Percentiles rank a stretch among this genome's conserved stretches.
These are phyloP conservation scores for Nasonia vitripennis DNA, from an alignment of 1,140 invertebrate species.

Conservation along the genomic window DNA sequence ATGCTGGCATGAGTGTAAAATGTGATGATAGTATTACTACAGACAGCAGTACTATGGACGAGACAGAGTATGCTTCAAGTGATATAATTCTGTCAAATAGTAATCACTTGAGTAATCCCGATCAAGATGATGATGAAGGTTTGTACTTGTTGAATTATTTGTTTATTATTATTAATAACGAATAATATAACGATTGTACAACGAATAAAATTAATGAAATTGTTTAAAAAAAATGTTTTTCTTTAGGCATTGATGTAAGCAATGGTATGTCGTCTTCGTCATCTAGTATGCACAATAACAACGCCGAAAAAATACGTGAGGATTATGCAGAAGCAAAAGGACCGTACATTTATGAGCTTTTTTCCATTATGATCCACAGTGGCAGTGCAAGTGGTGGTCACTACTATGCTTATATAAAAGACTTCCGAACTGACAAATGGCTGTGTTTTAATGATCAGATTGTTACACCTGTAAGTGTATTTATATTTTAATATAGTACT, in stretches of 20 bases:
- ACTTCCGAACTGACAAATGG: conserved; percentile 86
- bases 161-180: neutral
- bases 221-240: conserved; percentile 42
- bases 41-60: conserved; percentile 82
- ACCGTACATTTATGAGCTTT: conserved; percentile 90
- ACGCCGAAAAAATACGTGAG: conserved; percentile 76
- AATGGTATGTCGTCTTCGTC: conserved; percentile 66
- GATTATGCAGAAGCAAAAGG: conserved; percentile 75
- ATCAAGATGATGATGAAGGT: conserved; percentile 75
- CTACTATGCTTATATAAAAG: conserved; percentile 96
- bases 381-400: conserved; percentile 94
- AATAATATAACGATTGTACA: neutral
- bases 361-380: conserved; percentile 95
- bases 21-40: conserved; percentile 83
- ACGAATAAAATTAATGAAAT: conserved; percentile 28
- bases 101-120: conserved; percentile 63
- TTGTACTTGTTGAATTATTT: neutral
- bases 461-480: conserved; percentile 77
- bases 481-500: neutral
- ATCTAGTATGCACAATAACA: conserved; percentile 65
- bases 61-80: conserved; percentile 76
- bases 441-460: conserved; percentile 90
- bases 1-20: conserved; percentile 70
- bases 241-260: conserved; percentile 80
- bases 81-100: conserved; percentile 64